Base-by-base conservation (phyloP, 1,140 invertebrate species). In the Zaprionus vittiger region DNA sequence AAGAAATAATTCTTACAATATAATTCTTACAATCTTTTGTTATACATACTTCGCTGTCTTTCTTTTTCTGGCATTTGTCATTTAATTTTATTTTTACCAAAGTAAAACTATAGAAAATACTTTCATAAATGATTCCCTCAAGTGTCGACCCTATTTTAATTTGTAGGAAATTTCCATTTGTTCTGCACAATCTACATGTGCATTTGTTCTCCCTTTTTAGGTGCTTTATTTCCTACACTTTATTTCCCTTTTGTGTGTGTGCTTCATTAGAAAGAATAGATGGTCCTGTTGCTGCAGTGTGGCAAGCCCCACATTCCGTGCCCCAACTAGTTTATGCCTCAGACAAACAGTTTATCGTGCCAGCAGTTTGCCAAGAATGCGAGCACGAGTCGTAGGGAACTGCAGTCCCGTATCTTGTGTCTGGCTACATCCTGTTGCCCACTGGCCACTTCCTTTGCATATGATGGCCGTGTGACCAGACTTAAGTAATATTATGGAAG, bases 321-420 rank as follows among this genome's bases (percentile, higher is more conserved):
- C n/a, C 60, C 15, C 31, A 44, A 63, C 22, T 71, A 64, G 22
- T 70, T 64, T 71, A 75, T 64, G 72, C 22, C 38, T 9, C 55
- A 59, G 56, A 37, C 60, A 17, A 31, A 52, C 38, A 64, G 67
- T 75, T 75, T 71, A 72, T 71, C 24, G 56, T 68, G 37, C 37
- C 55, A 71, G 56, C 22, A 59, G 60, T 63, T 64, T 52, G 60
- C 49, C 60, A 75, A 71, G 49, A 71, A 52, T 70, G 49, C 59
- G 69, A 37, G 9, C 5, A 26, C 14, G 31, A 64, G 49, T 55
- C 9, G 34, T 31, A 17, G 31, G 17, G 14, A 64, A 59, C 5
- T 63, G 52, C 12, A 47, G 61, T 15, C 65, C 37, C 34, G 52
- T 73, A 73, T 73, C 41, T 67, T 64, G n/a, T 34, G 31, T 3